Evolutionary conservation across 2,113 vertebrate species (phyloP), one percentile per base, ranked within the genome.

Genomic region (Nothobranchius kuhntae): DNA sequence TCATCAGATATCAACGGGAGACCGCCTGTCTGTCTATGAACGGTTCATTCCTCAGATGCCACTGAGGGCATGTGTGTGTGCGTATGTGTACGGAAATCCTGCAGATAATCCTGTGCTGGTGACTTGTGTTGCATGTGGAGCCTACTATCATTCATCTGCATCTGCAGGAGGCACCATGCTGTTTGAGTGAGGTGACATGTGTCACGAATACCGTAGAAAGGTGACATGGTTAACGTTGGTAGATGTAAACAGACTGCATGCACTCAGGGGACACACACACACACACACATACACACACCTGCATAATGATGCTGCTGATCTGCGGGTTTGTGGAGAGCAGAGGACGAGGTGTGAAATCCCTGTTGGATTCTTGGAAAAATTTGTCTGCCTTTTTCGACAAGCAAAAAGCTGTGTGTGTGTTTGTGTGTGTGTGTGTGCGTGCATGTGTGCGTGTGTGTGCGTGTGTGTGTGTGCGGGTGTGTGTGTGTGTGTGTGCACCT

Each of bases 11-110:
- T 69, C 77, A 69, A 74, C 72, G 15, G 42, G 35, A 72, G 69
- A 45, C 73, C 10, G 66, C 45, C 67, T 53, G 80, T 1, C 78
- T 7, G 70, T 77, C 74, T 52, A 71, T 15, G 77, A 66, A 53
- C 75, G 58, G 69, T 53, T 79, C 84, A 84, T 91, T 85, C 82
- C 72, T 71, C 35, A 75, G 76, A 88, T 89, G 74, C 83, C 77
- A 42, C 40, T 1, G 40, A 62, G 65, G 55, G 54, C 58, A 13
- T 66, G 42, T 58, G 52, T 61, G 30, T 66, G 42, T 58, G 52
- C 57, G 30, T 65, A 36, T 75, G 45, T 65, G 69, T 65, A 17
- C 78, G 62, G 26, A 42, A 62, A 77, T 73, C 70, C 73, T 46
- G 42, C n/a, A 76, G 64, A 79, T 53, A 68, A 70, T 59, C 47